Percentiles rank a stretch among this genome's conserved stretches.
Evolutionary conservation across 2,797 vertebrate genomes (phyloP).

Genomic region (Tragelaphus oryx): DNA sequence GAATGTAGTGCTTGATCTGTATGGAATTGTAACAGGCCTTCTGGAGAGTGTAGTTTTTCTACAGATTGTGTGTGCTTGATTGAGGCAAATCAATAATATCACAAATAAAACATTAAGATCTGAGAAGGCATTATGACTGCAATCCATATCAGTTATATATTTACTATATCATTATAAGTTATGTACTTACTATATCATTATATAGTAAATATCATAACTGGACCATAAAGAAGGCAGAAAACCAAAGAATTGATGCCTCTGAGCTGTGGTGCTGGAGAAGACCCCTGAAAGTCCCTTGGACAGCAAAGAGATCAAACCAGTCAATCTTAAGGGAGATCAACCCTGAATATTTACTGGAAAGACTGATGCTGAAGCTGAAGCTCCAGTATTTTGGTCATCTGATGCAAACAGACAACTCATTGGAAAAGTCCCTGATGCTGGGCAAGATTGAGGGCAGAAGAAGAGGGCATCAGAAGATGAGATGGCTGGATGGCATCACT

Average conservation of each 20-base stretch:
- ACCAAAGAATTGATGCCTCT: background rate
- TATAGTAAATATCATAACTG: background rate
- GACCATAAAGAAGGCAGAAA: background rate
- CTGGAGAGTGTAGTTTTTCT: background rate
- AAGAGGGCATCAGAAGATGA: background rate
- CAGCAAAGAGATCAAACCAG: background rate
- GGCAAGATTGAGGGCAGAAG: background rate
- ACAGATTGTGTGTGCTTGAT: background rate
- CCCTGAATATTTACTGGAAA: background rate
- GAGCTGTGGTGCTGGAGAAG: background rate
- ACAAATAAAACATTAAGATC: background rate
- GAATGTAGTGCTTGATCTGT: background rate
- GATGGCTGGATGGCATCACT: background rate
- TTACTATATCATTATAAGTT: background rate
- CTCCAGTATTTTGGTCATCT: background rate
- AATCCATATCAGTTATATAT: background rate
- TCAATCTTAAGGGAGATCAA: background rate
- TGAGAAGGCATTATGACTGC: background rate
- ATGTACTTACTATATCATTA: background rate
- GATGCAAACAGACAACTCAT: background rate
- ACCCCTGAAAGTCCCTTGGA: background rate
- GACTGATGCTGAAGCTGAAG: background rate
- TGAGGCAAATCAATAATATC: background rate
- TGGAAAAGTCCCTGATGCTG: background rate
- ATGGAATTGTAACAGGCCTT: background rate